Evolutionary conservation across 1,140 invertebrate species (phyloP).

Genomic region (Macrotrachela quadricornifera): DNA sequence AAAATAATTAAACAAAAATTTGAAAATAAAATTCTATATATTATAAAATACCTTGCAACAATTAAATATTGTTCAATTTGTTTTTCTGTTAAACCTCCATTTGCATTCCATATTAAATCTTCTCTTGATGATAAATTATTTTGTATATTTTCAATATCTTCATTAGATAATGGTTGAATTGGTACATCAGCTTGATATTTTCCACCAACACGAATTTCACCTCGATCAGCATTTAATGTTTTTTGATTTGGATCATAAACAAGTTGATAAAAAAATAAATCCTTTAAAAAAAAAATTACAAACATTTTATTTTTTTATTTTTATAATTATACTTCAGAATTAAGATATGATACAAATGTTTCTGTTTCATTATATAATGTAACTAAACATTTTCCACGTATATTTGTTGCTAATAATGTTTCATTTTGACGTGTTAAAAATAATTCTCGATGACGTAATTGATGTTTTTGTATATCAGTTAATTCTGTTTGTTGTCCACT

Average conservation of each 20-base stretch:
- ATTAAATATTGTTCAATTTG: conserved; percentile 98
- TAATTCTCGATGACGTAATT: conserved; percentile 86
- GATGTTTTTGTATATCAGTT: conserved; percentile 44
- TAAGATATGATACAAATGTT: conserved; percentile 74
- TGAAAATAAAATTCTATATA: too few species aligned
- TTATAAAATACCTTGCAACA: conserved; percentile 39
- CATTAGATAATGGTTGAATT: conserved; percentile 4
- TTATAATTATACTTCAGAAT: conserved; percentile 51
- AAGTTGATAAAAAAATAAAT: conserved; percentile 96
- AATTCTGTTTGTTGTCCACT: conserved; percentile 21
- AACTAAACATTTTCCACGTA: conserved; percentile 92
- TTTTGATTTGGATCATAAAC: conserved; percentile 97
- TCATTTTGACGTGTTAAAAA: conserved; percentile 93
- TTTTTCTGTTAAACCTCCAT: conserved; percentile 49
- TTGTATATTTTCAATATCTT: neutral
- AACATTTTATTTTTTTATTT: neutral
- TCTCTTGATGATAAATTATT: neutral
- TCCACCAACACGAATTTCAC: conserved; percentile 69
- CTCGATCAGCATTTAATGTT: conserved; percentile 86
- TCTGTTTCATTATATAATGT: conserved; percentile 94
- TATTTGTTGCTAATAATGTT: conserved; percentile 82
- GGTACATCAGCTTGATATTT: conserved; percentile 74
- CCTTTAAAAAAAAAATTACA: conserved; percentile 19
- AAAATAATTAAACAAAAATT: too few species aligned
- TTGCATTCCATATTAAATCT: conserved; percentile 11